Percentiles rank a stretch among this genome's conserved stretches.
Conservation (phyloP, 2,888 invertebrate species). For the Chaetoderma sp. region DNA sequence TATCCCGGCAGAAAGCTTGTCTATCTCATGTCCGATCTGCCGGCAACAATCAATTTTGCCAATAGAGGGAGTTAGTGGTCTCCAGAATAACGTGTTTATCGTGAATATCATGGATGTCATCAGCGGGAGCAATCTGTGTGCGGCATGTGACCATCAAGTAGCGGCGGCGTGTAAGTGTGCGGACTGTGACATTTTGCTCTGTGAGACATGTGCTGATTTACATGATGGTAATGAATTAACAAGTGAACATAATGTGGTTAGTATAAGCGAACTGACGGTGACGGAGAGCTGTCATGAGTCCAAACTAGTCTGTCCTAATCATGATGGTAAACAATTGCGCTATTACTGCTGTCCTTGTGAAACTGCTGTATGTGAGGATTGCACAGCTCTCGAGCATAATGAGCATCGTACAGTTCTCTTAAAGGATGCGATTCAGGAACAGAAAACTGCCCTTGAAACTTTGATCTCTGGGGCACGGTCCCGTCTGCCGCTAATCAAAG, state of each 20-base stretch:
- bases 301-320: conserved; percentile 65
- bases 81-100: conserved; percentile 70
- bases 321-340: conserved; percentile 63
- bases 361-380: conserved; percentile 71
- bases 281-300: conserved; percentile 46
- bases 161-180: conserved; percentile 61
- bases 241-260: conserved; percentile 50
- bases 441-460: conserved; percentile 56
- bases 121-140: conserved; percentile 54
- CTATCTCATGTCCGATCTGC: conserved; percentile 72
- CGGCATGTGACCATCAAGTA: conserved; percentile 49
- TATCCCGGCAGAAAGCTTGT: conserved; percentile 71
- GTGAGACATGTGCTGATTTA: conserved; percentile 56
- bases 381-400: conserved; percentile 71
- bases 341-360: conserved; percentile 72
- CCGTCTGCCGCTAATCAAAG: conserved; percentile 63
- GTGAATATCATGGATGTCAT: conserved; percentile 69
- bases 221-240: conserved; percentile 50
- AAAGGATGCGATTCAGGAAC: conserved; percentile 70
- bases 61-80: conserved; percentile 69
- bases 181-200: conserved; percentile 61
- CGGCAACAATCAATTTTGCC: conserved; percentile 72
- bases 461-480: conserved; percentile 63
- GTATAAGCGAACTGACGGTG: conserved; percentile 54
- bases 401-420: conserved; percentile 69